Evolutionary conservation across 2,113 vertebrate species (phyloP), one percentile per base, ranked within the genome.

Genomic region (Lasiurus cinereus): DNA sequence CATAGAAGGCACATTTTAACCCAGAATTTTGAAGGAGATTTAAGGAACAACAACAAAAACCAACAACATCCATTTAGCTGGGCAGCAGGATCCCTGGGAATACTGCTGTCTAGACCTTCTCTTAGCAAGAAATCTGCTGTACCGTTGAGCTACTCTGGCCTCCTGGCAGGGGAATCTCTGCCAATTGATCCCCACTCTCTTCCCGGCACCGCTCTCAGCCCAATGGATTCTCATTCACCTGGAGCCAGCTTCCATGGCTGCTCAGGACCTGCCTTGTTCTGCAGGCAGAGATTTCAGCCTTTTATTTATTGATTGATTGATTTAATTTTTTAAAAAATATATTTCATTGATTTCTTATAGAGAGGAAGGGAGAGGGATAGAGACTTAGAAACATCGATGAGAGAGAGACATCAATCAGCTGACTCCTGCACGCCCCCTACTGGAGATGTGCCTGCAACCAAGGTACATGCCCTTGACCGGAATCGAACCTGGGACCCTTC

Each of bases 21-120:
- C 11, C 8, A 79, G 73, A 86, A 78, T 86, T 87, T 94, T 93
- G 74, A 82, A 59, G 83, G 52, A 83, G 46, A 59, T 54, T 78
- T 78, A 92, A 66, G 76, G 52, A 59, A 84, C 31, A 54, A 62
- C 76, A 33, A 2, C 50, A 36, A 43, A 33, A 36, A 31, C 19
- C 3, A 52, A 7, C 24, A 56, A 31, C 15, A 52, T 13, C 13
- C 14, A n/a, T 43, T 43, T 82, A 33, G 3, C 33, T 22, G 50
- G 66, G 36, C 12, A 64, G 33, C n/a, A 48, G 22, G 46, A 0
- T 3, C 21, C 39, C 69, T 12, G 5, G 16, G 76, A 85, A 12
- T n/a, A 72, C 29, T 21, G n/a, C 4, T 48, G 39, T 59, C 8
- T 43, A 78, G 59, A 62, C n/a, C 33, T 78, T 72, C 62, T 83